Evolutionary conservation across 2,113 vertebrate genomes (phyloP), one percentile per base, ranked within the genome.

Genomic region (Peromyscus leucopus): DNA sequence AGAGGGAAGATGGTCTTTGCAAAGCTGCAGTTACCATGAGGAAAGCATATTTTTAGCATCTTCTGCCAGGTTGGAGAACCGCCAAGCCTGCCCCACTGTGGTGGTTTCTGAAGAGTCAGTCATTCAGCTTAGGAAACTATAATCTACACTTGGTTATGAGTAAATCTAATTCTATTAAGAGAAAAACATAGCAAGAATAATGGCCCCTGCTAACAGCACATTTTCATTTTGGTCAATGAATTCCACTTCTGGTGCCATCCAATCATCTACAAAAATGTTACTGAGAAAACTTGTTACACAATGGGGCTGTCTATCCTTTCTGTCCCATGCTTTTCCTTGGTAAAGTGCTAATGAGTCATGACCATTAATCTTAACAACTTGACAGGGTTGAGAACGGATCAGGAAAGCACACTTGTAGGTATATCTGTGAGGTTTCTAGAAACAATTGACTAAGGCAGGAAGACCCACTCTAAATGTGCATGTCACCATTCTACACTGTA

Each of bases 101-200:
- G 57, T 0, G 87, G 19, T 0, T 69, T 92, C 33, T 46, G 46
- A 96, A 90, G 17, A 67, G 42, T 55, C 55, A 55, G 11, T 33
- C 12, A 7, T 33, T 61, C 31, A 61, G 31, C 42, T 51, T 65
- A 36, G 67, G 57, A n/a, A 88, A 71, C 59, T 17, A 21, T 39
- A 51, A 75, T 51, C 71, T 55, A 8, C 7, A 59, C n/a, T 48
- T 55, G 12, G 39, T 55, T 92, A 48, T 26, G 21, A 80, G 21
- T 76, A 59, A 79, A 11, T 85, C 59, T 42, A 59, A 90, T 67
- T 91, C 80, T 88, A 26, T 63, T 48, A 57, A 94, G 75, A 89
- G 63, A 96, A 86, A 83, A 88, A 42, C 91, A 72, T 3, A 93
- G 36, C 72, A 93, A 90, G 63, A 90, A 61, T 15, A 88, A 69